Base-by-base conservation (phyloP, 2,797 vertebrate genomes). In the Phataginus tricuspis region DNA sequence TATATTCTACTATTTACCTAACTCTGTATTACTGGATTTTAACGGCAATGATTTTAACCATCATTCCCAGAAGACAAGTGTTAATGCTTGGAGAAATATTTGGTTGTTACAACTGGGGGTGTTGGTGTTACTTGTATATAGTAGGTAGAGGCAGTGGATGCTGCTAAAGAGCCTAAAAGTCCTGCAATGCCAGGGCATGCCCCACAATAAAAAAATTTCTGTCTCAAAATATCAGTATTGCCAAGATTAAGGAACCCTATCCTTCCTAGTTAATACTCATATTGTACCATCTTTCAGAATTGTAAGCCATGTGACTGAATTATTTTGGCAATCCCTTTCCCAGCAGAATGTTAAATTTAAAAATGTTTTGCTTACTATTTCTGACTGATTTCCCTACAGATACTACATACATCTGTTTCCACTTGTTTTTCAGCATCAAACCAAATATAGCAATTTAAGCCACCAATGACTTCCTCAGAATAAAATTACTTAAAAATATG, bases 331-430 rank as follows among this genome's bases (percentile, higher is more conserved):
- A 55, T 69, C 21, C 21, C 39, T 82, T 64, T 86, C 16, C 25
- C 51, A 75, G 51, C 45, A 92, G 66, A 86, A 93, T 77, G 61
- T 49, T 79, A 74, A 91, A 94, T 16, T 84, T 63, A 90, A 90
- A 59, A 51, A 90, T 69, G 37, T 90, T 74, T 42, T 61, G 13
- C 51, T 92, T 79, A 59, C 86, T 84, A 45, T 68, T 80, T 89
- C 23, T 74, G 42, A 86, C 18, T 45, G 42, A 82, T 92, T 90
- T 80, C 34, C 51, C 49, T n/a, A 72, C 23, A 92, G 66, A 82
- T 25, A 61, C 14, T 78, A 75, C 31, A 68, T 90, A 61, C 69
- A 90, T 86, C 79, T 89, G 39, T 61, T 96, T 27, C 66, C 51
- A 61, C 57, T 75, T 85, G 34, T 53, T 84, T 82, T 72, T 61